A percentile compares a stretch with the other conserved stretches of the same genome.
Conservation (phyloP, 1,140 invertebrate species). For the Chrysopa pallens region DNA sequence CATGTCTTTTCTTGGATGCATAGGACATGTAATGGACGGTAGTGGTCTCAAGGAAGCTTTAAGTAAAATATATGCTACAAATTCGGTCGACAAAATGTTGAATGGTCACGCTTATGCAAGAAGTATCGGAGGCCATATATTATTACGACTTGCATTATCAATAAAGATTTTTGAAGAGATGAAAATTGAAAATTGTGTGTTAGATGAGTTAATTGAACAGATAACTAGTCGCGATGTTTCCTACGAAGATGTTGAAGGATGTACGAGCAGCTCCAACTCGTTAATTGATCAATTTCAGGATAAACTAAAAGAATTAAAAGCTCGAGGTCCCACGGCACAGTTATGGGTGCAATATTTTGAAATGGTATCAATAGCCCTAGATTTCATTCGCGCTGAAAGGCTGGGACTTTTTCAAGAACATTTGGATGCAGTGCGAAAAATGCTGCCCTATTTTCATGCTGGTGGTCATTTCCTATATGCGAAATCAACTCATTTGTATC, state of each 20-base stretch:
- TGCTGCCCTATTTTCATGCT: constrained; percentile 26
- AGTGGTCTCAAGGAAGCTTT: constrained; percentile 20
- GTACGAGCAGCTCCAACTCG: constrained; percentile 5
- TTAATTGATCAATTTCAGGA: constrained; percentile 8
- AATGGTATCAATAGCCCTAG: constrained; percentile 12
- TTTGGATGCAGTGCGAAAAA: constrained; percentile 18
- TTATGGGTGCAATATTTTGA: constrained; percentile 19
- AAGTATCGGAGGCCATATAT: constrained; percentile 22
- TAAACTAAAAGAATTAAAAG: constrained; percentile 4
- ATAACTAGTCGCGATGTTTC: constrained; percentile 2
- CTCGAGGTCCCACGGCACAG: constrained; percentile 9
- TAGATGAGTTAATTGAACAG: background rate
- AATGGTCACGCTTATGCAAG: constrained; percentile 20
- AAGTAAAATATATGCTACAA: constrained; percentile 13
- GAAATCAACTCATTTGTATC: constrained; percentile 24
- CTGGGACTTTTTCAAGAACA: constrained; percentile 18
- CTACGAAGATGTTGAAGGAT: constrained; percentile 10
- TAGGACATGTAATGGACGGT: constrained; percentile 20
- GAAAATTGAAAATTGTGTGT: too few species aligned
- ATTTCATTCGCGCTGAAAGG: constrained; percentile 16
- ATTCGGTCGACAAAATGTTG: constrained; percentile 20
- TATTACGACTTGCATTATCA: constrained; percentile 10
- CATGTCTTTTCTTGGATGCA: constrained; percentile 21
- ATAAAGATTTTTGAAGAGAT: constrained; percentile 6
- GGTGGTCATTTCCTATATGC: constrained; percentile 25